phyloP scores from a whole-genome alignment of 2,888 invertebrate genomes.

The Drosophila demipolita region DNA sequence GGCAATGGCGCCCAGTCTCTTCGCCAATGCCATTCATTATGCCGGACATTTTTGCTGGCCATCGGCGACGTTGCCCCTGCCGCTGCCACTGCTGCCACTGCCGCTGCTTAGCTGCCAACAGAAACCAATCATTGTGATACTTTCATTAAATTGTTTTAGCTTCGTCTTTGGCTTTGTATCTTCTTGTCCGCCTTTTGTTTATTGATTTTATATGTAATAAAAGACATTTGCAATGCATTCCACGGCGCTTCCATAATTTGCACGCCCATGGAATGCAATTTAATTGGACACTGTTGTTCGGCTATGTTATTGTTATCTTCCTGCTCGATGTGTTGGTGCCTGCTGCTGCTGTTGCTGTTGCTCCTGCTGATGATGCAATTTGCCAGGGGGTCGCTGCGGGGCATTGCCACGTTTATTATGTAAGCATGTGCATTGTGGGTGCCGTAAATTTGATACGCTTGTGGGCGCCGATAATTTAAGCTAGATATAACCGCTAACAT shows the following conservation, averaged over 20 bases:
- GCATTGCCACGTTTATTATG: constrained; percentile 36
- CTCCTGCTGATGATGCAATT: neutral
- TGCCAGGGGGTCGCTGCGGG: constrained; percentile 27
- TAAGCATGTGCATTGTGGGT: constrained; percentile 47
- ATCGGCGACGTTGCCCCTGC: constrained; percentile 41
- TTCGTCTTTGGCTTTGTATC: constrained; percentile 36
- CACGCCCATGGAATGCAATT: constrained; percentile 67
- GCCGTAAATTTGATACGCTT: constrained; percentile 76
- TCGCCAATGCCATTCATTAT: constrained; percentile 80
- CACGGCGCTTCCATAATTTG: constrained; percentile 66
- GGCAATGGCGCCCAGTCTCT: constrained; percentile 74
- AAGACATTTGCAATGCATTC: constrained; percentile 59
- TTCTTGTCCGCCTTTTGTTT: constrained; percentile 49
- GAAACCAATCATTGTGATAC: constrained; percentile 82
- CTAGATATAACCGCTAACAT: constrained; percentile 50
- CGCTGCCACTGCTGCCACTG: constrained; percentile 17
- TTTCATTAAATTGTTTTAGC: constrained; percentile 74
- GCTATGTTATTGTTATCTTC: constrained; percentile 62
- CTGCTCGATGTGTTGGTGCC: constrained; percentile 37
- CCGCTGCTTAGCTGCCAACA: constrained; percentile 74
- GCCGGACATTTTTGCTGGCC: constrained; percentile 67
- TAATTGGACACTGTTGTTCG: constrained; percentile 72
- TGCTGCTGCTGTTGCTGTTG: neutral
- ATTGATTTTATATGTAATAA: constrained; percentile 77
- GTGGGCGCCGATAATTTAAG: constrained; percentile 71